Evolutionary conservation across 2,113 vertebrate genomes (phyloP).

Genomic region (Peromyscus maniculatus): DNA sequence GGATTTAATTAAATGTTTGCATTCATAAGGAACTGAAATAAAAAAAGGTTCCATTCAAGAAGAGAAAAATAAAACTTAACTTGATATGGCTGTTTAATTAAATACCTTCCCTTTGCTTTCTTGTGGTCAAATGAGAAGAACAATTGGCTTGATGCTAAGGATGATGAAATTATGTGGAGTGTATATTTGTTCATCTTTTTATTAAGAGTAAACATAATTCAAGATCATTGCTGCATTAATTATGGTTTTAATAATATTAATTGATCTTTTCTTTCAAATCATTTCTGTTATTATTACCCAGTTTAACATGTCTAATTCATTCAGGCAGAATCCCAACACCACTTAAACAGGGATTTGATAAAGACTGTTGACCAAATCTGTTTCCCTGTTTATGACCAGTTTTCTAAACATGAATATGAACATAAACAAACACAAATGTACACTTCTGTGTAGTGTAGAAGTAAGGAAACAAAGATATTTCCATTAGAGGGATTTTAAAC

Average conservation of each 20-base stretch:
- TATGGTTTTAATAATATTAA: background rate
- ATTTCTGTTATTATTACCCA: background rate
- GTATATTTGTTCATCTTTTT: slow-evolving; percentile 5
- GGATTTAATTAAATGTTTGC: slow-evolving; percentile 39
- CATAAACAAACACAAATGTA: background rate
- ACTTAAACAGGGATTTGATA: background rate
- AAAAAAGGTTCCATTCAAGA: background rate
- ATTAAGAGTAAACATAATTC: background rate
- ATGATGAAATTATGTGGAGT: background rate
- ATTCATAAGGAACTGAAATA: background rate
- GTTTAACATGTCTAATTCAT: background rate
- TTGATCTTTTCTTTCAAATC: background rate
- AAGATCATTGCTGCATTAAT: background rate
- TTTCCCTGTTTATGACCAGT: background rate
- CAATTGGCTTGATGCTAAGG: background rate
- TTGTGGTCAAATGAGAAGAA: background rate
- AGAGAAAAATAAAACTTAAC: background rate
- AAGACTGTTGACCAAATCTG: background rate
- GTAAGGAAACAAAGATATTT: background rate
- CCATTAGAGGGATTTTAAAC: background rate
- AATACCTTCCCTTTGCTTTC: background rate
- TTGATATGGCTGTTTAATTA: background rate
- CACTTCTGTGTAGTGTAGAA: background rate
- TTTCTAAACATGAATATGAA: background rate
- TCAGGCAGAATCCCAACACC: background rate